Base-by-base conservation (phyloP, 2,113 vertebrate genomes). In the Tachycineta bicolor region DNA sequence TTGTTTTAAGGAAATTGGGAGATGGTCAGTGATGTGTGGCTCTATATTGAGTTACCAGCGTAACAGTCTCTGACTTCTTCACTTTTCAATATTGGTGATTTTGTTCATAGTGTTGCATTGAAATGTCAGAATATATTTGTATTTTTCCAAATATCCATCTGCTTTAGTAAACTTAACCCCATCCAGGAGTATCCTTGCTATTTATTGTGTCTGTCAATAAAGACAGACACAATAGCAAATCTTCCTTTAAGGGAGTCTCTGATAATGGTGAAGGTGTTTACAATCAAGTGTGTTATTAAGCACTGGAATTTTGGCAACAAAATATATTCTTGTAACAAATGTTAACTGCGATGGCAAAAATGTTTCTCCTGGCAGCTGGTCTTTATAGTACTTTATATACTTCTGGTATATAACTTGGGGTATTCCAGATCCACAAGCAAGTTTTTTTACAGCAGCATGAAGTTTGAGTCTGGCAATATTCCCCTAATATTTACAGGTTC, bases 1-100 rank as follows among this genome's bases (percentile, higher is more conserved):
- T 93, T 85, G 37, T 37, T 96, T 60, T 84, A 98, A 49, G 39
- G 14, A 46, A 55, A 31, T 49, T 31, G 14, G 22, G 39, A 41
- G 11, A 5, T 49, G 17, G 9, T 59, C 10, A 44, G 20, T 75
- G 23, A 43, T 43, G 26, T 0, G 2, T 87, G 52, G 16, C 28
- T 84, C 5, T 5, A 12, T 18, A 16, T 15, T 33, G 37, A 73
- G 43, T 73, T 89, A 14, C 4, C 43, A 70, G 2, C 23, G 6
- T 29, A 41, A 58, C 9, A 46, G 53, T 33, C 46, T 68, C 41
- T 87, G 82, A 79, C 21, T 59, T 67, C 31, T 1, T 67, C 25
- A 34, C 28, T 58, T 41, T 12, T 29, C n/a, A 41, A 0, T 56
- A 41, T 14, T 29, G 25, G 4, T 43, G 16, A 19, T 65, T 91